These are phyloP conservation scores for Ariolimax columbianus DNA, from an alignment of 2,888 invertebrate genomes.

Conservation along the genomic window DNA sequence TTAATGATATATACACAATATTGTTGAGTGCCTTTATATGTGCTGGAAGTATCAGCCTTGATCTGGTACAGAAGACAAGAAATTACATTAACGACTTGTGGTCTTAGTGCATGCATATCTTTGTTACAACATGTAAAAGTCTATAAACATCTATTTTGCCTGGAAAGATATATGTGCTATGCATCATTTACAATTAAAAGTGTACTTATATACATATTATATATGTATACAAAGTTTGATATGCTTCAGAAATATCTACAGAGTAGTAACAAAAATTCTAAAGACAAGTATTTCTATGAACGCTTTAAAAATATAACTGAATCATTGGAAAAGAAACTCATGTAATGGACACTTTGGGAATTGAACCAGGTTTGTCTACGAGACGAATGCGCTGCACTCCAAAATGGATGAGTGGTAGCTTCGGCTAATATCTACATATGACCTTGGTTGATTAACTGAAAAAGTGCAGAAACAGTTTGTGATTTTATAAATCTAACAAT, in stretches of 20 bases:
- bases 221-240: background rate
- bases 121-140: background rate
- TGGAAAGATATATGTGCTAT: background rate
- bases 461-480: too few species aligned
- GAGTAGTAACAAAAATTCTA: too few species aligned
- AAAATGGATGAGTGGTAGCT: too few species aligned
- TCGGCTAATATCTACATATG: too few species aligned
- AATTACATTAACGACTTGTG: background rate
- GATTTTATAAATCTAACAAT: too few species aligned
- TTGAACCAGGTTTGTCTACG: too few species aligned
- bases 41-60: background rate
- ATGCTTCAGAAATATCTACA: background rate
- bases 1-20: background rate
- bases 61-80: background rate
- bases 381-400: too few species aligned
- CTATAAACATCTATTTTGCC: background rate
- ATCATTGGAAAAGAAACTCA: too few species aligned
- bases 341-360: too few species aligned
- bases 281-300: too few species aligned
- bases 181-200: background rate
- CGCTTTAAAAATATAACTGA: too few species aligned
- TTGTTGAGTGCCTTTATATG: conserved; percentile 6
- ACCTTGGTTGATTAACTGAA: too few species aligned
- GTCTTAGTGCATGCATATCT: background rate
- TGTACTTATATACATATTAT: background rate